Evolutionary conservation across 2,888 invertebrate genomes (phyloP).

Genomic region (Trichacis sp.): DNA sequence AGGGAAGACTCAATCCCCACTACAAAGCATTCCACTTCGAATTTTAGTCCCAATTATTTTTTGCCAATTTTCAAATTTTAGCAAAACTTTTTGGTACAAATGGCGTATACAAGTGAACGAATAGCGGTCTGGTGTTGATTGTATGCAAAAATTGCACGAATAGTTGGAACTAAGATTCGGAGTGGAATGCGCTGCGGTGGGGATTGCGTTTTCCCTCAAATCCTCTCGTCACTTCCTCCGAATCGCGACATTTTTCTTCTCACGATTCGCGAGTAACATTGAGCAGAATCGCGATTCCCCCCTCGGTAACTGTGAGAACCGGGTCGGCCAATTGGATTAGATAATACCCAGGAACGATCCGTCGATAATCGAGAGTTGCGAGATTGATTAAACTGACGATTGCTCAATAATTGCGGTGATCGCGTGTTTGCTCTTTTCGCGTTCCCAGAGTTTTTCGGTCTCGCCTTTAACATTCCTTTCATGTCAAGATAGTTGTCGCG

Average conservation of each 20-base stretch:
- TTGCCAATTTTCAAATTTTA: too few species aligned
- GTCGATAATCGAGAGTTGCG: conserved; percentile 36
- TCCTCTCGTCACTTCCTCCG: conserved; percentile 29
- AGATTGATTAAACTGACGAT: conserved; percentile 47
- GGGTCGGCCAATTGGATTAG: conserved; percentile 45
- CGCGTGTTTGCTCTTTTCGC: conserved; percentile 17
- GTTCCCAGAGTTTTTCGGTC: conserved; percentile 1
- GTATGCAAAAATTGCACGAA: too few species aligned
- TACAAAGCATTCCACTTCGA: too few species aligned
- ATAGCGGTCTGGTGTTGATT: too few species aligned
- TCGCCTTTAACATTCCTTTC: too few species aligned
- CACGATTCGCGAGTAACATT: conserved; percentile 46
- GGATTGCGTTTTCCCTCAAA: conserved; percentile 3
- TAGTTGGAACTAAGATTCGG: too few species aligned
- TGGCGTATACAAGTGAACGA: too few species aligned
- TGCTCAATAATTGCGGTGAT: conserved; percentile 48
- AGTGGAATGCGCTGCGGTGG: too few species aligned
- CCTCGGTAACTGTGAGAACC: conserved; percentile 54
- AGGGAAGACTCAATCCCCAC: too few species aligned
- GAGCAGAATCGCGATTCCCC: conserved; percentile 27
- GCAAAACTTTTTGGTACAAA: too few species aligned
- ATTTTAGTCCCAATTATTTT: too few species aligned
- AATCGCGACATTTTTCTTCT: conserved; percentile 42
- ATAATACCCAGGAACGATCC: conserved; percentile 29
- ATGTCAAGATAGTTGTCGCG: too few species aligned